Conservation (phyloP, 2,888 invertebrate species). For the Philonicus albiceps region DNA sequence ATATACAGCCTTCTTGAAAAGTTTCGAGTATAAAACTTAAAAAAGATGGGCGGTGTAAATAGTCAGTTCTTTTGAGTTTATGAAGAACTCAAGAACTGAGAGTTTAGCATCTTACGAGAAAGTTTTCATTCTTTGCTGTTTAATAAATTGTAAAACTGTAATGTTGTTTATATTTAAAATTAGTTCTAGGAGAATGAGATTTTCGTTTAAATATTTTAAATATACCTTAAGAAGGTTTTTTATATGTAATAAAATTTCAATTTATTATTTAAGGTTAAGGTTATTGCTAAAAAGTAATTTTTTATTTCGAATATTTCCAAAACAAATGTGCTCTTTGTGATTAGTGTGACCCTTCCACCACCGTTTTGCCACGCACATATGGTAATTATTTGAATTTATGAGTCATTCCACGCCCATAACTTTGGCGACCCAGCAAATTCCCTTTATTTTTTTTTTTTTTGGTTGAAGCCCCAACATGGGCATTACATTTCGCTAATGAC, state of each 20-base stretch:
- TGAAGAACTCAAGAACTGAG: neutral
- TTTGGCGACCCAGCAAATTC: neutral
- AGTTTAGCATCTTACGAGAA: neutral
- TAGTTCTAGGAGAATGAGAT: neutral
- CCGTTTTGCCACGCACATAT: neutral
- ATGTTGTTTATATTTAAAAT: neutral
- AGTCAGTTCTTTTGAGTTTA: neutral
- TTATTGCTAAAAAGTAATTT: no score
- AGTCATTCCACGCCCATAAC: constrained; percentile 1
- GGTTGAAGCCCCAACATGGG: neutral
- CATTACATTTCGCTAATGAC: constrained; percentile 19
- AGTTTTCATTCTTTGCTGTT: neutral
- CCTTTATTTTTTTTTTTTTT: neutral
- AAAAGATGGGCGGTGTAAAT: neutral
- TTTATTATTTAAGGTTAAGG: no score
- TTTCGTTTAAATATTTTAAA: neutral
- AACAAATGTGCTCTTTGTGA: neutral
- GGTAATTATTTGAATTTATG: constrained; percentile 22
- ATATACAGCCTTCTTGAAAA: neutral
- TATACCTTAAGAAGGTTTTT: neutral
- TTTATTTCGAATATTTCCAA: neutral
- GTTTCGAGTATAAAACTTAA: neutral
- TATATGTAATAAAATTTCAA: no score
- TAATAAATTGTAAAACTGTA: neutral
- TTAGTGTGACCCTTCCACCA: neutral